Conservation (phyloP, 2,113 vertebrate species). For the Turdus rufiventris region DNA sequence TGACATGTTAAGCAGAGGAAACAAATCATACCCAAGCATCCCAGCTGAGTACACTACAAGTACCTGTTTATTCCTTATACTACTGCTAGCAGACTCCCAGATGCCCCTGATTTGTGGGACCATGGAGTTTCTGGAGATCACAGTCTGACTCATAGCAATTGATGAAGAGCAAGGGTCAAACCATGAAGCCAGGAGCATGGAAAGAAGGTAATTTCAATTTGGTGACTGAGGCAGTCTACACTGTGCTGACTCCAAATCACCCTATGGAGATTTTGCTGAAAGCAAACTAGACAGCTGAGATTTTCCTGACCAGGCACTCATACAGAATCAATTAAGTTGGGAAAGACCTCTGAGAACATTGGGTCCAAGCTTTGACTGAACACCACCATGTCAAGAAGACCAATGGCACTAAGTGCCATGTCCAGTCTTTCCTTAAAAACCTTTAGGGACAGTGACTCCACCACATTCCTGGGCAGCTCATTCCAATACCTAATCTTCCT, state of each 20-base stretch:
- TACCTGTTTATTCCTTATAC: background rate
- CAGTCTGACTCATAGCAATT: background rate
- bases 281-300: background rate
- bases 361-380: background rate
- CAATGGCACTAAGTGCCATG: background rate
- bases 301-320: background rate
- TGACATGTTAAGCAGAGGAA: background rate
- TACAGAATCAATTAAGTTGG: background rate
- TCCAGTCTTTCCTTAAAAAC: background rate
- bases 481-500: background rate
- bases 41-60: background rate
- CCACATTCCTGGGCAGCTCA: background rate
- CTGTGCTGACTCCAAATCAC: background rate
- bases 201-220: background rate
- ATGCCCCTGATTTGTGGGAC: accelerated
- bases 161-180: background rate
- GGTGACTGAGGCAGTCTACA: background rate
- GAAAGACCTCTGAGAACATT: background rate
- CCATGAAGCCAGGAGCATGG: background rate
- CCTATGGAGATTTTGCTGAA: background rate
- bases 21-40: background rate
- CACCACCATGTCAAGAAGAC: background rate
- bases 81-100: background rate
- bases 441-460: background rate
- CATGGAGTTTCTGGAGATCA: background rate